Evolutionary conservation across 2,113 vertebrate species (phyloP).

Genomic region (Rhineura floridana): DNA sequence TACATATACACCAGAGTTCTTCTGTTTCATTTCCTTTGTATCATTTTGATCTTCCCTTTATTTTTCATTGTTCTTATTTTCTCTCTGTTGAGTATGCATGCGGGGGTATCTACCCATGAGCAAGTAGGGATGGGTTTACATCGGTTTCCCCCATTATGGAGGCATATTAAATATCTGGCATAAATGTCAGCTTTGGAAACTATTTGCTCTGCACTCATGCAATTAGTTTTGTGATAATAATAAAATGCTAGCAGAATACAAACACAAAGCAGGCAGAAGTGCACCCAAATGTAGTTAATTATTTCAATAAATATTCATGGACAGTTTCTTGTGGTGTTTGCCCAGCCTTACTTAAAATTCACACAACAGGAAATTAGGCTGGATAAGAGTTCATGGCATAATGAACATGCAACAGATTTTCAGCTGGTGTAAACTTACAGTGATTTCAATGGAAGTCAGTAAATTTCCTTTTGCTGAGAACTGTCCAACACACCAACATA

Average conservation of each 20-base stretch:
- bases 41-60: too few species aligned
- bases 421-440: constrained; percentile 17
- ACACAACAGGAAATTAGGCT: constrained; percentile 32
- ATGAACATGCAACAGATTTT: constrained; percentile 10
- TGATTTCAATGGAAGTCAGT: background rate
- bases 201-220: constrained; percentile 38
- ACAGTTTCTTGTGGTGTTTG: constrained; percentile 58
- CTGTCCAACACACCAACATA: background rate
- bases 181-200: background rate
- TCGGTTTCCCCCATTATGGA: background rate
- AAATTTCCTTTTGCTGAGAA: background rate
- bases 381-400: background rate
- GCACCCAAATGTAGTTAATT: constrained; percentile 59
- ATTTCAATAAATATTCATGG: constrained; percentile 64
- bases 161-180: background rate
- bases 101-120: background rate
- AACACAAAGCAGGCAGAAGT: constrained; percentile 57
- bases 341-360: constrained; percentile 16
- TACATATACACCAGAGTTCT: too few species aligned
- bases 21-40: too few species aligned
- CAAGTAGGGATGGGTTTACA: background rate
- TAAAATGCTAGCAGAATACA: constrained; percentile 43
- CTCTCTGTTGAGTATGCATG: too few species aligned
- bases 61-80: too few species aligned
- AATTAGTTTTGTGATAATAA: background rate